phyloP scores from a whole-genome alignment of 1,140 invertebrate genomes.

The Caenorhabditis elegans region WBcel235 BX284606.5:14836501-14837000 shows the following conservation, averaged over 20 bases:
- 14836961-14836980: too few species aligned
- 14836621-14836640: background rate
- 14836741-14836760: slow-evolving; percentile 49
- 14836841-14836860: slow-evolving; percentile 64
- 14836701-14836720: slow-evolving; percentile 27
- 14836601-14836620: slow-evolving; percentile 53
- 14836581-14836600: slow-evolving; percentile 57
- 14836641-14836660: background rate
- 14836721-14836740: slow-evolving; percentile 30
- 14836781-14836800: slow-evolving; percentile 62
- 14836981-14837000: too few species aligned
- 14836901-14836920: slow-evolving; percentile 60
- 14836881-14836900: slow-evolving; percentile 55
- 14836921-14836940: slow-evolving; percentile 63
- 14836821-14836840: background rate
- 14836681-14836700: slow-evolving; percentile 10
- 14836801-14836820: background rate
- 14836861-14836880: slow-evolving; percentile 53
- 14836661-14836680: slow-evolving; percentile 42
- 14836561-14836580: slow-evolving; percentile 35
- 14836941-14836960: slow-evolving; percentile 56
- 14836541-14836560: slow-evolving; percentile 24
- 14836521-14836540: background rate
- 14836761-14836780: slow-evolving; percentile 58
- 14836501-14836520: slow-evolving; percentile 27